These are phyloP conservation scores for Nephotettix cincticeps DNA, from an alignment of 1,140 invertebrate genomes.

Conservation along the genomic window DNA sequence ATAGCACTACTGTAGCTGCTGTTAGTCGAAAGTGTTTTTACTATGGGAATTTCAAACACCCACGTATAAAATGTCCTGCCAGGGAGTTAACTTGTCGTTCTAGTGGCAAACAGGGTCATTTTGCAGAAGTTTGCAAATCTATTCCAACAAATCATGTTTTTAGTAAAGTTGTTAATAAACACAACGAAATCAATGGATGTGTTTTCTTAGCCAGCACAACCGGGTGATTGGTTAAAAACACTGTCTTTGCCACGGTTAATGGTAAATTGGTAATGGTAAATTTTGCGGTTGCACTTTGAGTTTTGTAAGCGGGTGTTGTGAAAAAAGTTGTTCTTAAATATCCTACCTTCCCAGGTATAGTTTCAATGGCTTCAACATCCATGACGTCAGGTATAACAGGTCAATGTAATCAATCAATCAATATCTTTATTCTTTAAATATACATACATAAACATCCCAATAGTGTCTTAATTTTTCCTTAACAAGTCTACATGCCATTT, in stretches of 20 bases:
- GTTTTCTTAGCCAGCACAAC: neutral
- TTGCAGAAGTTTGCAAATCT: neutral
- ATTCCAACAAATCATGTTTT: neutral
- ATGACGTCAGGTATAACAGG: no score
- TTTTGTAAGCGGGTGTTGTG: no score
- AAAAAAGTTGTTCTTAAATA: neutral
- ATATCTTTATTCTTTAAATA: no score
- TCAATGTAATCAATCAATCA: no score
- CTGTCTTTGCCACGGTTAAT: slow-evolving; percentile 20
- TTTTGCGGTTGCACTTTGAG: no score
- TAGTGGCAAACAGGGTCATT: no score
- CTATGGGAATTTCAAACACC: neutral
- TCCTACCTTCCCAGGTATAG: neutral
- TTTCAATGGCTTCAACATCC: slow-evolving; percentile 30
- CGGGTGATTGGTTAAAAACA: slow-evolving; percentile 7
- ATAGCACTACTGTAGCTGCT: neutral
- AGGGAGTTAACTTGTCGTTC: no score
- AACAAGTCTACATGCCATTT: no score
- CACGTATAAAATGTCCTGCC: neutral
- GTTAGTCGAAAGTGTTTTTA: neutral
- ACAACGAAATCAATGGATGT: neutral
- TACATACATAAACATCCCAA: no score
- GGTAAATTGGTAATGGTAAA: no score
- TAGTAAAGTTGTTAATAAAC: neutral
- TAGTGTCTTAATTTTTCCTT: no score